Base-by-base conservation (phyloP, 2,888 invertebrate species). In the Quadroppia sp. region DNA sequence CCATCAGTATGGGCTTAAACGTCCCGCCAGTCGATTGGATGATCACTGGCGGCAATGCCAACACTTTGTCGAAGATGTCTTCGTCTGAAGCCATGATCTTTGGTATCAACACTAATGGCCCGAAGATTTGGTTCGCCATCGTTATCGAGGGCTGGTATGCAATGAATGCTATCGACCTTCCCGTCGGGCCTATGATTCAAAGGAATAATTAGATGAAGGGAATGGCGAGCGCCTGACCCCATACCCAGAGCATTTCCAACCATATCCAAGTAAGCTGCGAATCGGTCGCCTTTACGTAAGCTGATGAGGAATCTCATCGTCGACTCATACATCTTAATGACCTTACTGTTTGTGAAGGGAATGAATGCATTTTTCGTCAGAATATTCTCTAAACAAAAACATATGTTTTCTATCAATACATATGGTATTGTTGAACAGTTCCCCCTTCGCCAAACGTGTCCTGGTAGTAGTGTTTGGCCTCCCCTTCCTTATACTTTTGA, bases 21-120 rank as follows among this genome's bases (percentile, higher is more conserved):
- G 36, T 7, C 2, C 20, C 20, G 23, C 64, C 64, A n/a, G 15
- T 36, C n/a, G 40, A 1, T 9, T 64, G 64, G 4, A 64, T n/a
- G 6, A 64, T 64, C 1, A 64, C 64, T 4, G 64, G 64, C 1
- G 64, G 64, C 40, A 64, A 7, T 7, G 64, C 64, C 36, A 64
- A n/a, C 1, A 64, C 7, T 36, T 64, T 64, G 1, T 64, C 64
- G 1, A 9, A 36, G 1, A 9, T n/a, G 15, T 32, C 36, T 20
- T n/a, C 36, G 4, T 64, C 7, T 2, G 32, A 9, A 13, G 7
- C n/a, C 64, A 64, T 36, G 6, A 64, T 32, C 40, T n/a, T 64
- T n/a, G 64, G 40, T 1, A 64, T 64, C 36, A 64, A 23, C 1
- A 64, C 4, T 7, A 64, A 13, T 7, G 64, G 64, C 9, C 64